Conservation (phyloP, 1,140 invertebrate genomes). For the Penaeus vannamei region DNA sequence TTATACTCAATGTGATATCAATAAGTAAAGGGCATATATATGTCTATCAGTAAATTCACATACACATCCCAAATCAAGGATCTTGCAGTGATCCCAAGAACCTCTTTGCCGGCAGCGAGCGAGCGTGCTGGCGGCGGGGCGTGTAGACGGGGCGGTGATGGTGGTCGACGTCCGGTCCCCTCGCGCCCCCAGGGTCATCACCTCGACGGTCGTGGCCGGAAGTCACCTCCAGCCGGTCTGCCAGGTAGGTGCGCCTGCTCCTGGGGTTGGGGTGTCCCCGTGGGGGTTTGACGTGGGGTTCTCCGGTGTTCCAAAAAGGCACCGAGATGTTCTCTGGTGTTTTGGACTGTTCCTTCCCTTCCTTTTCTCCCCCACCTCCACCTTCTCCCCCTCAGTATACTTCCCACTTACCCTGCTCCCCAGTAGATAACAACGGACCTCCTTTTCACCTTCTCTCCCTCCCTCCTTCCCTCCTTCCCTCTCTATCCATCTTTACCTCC, state of each 20-base stretch:
- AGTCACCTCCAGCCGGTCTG: slow-evolving; percentile 14
- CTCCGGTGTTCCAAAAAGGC: too few species aligned
- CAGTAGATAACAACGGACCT: too few species aligned
- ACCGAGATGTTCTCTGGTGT: too few species aligned
- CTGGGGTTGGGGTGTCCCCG: too few species aligned
- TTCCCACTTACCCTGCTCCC: background rate
- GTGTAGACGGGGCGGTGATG: slow-evolving; percentile 12
- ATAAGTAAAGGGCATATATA: too few species aligned
- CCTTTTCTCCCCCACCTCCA: background rate
- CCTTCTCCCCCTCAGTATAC: background rate
- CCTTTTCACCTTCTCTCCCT: background rate
- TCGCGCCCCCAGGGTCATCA: slow-evolving; percentile 8
- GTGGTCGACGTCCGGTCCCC: background rate
- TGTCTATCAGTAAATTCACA: too few species aligned
- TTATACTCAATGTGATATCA: too few species aligned
- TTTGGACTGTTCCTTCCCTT: background rate
- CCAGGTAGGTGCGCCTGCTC: background rate
- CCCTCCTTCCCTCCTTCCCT: background rate
- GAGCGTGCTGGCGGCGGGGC: slow-evolving; percentile 8
- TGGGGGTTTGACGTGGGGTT: too few species aligned
- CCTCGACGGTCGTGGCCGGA: background rate
- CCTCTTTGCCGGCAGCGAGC: background rate
- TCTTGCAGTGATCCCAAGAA: background rate
- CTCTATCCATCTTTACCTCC: background rate
- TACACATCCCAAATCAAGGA: background rate